Base-by-base conservation (phyloP, 1,140 invertebrate genomes). In the Orussus abietinus region DNA sequence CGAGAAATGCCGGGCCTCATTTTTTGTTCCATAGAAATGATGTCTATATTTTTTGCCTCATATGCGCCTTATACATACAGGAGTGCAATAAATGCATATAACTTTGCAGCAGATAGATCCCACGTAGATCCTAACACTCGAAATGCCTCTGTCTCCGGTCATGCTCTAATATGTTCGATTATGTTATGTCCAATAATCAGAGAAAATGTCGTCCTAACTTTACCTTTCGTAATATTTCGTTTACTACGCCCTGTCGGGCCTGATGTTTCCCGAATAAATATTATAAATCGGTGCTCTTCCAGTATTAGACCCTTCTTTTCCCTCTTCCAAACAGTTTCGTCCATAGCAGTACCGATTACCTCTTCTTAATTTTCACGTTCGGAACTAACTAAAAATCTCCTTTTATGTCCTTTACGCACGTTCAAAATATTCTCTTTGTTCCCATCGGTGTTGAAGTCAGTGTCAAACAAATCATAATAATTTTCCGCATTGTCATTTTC, bases 61-160 rank as follows among this genome's bases (percentile, higher is more conserved):
- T 54, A 56, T 41, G 38, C 51, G n/a, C 53, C 46, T 32, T 44
- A 45, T 18, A 41, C 44, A 49, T 57, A 62, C 42, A 59, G 19
- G 21, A 62, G 28, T 38, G 36, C 45, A 59, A 62, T 48, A 47
- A 55, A 61, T 42, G 52, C 47, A 37, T 54, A 13, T 35, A 62
- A 18, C 50, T 61, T 39, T 41, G 32, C 29, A 12, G 44, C 11
- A 38, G 41, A 36, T 21, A 55, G 32, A 26, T 30, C 44, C 37
- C 56, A 61, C 6, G 51, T 41, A 45, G 30, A 45, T 12, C 25
- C 38, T 21, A 50, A 38, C 38, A 51, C 37, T 44, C 37, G 20
- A 28, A 10, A 34, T n/a, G 42, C 45, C 47, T 59, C 47, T 48
- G 12, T 25, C 46, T 46, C 31, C 42, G 45, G 56, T 15, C 44